Conservation (phyloP, 2,797 vertebrate species). For the Bradypodion ventrale region DNA sequence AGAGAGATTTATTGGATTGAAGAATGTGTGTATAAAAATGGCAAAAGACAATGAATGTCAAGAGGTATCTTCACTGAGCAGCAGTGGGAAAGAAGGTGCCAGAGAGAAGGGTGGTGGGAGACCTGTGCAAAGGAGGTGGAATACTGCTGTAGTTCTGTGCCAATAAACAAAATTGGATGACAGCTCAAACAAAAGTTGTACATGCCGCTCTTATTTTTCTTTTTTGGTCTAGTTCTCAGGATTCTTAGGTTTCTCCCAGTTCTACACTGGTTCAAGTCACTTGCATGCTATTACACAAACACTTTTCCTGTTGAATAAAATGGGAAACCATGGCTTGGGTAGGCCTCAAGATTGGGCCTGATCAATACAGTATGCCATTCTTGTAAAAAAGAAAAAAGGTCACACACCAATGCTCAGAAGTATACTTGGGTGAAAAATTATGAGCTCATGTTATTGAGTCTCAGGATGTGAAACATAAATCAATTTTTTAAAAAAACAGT, state of each 20-base stretch:
- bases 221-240: too few relatives aligned
- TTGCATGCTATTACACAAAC: too few relatives aligned
- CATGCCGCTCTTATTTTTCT: background rate
- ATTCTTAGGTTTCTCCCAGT: too few relatives aligned
- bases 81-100: background rate
- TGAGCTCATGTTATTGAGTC: background rate
- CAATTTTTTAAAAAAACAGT: background rate
- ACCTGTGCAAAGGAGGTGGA: background rate
- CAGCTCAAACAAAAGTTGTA: constrained; percentile 10
- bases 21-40: background rate
- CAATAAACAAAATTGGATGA: constrained; percentile 38
- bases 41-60: background rate
- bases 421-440: background rate
- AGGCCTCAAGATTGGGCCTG: too few relatives aligned
- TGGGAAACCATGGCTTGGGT: background rate
- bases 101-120: background rate
- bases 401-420: background rate
- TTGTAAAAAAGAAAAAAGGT: background rate
- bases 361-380: background rate
- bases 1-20: background rate
- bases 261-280: too few relatives aligned
- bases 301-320: background rate
- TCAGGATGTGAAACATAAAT: background rate
- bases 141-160: constrained; percentile 37
- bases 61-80: background rate